A percentile compares a stretch with the other conserved stretches of the same genome.
phyloP scores from a whole-genome alignment of 2,888 invertebrate genomes.

The Anorthoa munda region DNA sequence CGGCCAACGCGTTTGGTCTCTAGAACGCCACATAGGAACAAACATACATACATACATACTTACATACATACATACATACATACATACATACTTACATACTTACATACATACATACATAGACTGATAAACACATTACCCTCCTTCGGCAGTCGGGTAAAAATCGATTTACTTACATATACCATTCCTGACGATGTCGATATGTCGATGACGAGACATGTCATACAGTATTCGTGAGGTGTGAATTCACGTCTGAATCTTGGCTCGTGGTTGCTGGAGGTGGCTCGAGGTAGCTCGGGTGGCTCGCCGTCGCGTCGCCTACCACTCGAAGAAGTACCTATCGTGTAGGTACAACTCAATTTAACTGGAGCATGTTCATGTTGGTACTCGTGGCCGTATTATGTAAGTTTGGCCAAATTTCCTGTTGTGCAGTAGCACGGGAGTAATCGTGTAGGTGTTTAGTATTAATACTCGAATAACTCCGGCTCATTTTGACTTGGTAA shows the following conservation, averaged over 20 bases:
- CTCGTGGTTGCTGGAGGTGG: constrained; percentile 13
- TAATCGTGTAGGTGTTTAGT: constrained; percentile 39
- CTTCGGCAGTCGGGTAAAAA: no score
- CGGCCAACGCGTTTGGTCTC: no score
- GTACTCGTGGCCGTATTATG: constrained; percentile 40
- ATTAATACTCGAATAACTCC: constrained; percentile 47
- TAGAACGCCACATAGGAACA: no score
- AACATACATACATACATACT: no score
- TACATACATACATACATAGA: no score
- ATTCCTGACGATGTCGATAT: no score
- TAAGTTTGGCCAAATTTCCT: constrained; percentile 48
- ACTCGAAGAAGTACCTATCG: constrained; percentile 8
- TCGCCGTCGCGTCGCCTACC: constrained; percentile 5
- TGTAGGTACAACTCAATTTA: constrained; percentile 38
- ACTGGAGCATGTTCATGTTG: constrained; percentile 40
- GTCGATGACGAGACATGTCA: constrained; percentile 19
- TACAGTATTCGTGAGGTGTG: constrained; percentile 37
- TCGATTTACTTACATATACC: constrained; percentile 21
- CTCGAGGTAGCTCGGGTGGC: constrained; percentile 6
- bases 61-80: no score
- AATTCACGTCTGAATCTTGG: constrained; percentile 29
- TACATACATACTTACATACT: no score
- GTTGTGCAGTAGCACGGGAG: constrained; percentile 17
- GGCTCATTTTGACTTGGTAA: constrained; percentile 21
- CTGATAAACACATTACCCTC: no score